Conservation (phyloP, 2,888 invertebrate species). For the Lycaena phlaeas region DNA sequence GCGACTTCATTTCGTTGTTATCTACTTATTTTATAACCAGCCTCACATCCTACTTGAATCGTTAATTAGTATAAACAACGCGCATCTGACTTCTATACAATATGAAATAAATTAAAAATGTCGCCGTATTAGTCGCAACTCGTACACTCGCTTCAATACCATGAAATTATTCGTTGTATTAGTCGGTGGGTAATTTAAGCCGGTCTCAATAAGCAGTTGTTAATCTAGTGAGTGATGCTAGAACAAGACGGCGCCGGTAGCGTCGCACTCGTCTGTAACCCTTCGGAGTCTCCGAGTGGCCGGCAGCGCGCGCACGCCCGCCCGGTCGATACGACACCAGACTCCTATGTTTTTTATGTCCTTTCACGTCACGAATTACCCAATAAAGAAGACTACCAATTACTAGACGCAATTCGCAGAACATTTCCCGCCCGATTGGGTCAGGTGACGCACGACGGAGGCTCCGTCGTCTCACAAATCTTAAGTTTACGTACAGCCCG, state of each 20-base stretch:
- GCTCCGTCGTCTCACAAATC: too few relatives aligned
- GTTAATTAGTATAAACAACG: not conserved
- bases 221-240: conserved; percentile 15
- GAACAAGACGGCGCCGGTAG: conserved; percentile 27
- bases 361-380: conserved; percentile 58
- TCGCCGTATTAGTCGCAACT: not conserved
- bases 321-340: conserved; percentile 67
- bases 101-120: not conserved
- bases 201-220: conserved; percentile 6
- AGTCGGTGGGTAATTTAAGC: not conserved
- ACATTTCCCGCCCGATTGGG: too few relatives aligned
- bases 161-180: not conserved
- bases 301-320: conserved; percentile 50
- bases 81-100: not conserved
- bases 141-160: not conserved
- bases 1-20: not conserved
- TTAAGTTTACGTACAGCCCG: not conserved
- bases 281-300: conserved; percentile 21
- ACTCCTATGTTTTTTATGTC: conserved; percentile 69
- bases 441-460: too few relatives aligned
- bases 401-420: conserved; percentile 37
- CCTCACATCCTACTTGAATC: not conserved
- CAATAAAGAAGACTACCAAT: conserved; percentile 55
- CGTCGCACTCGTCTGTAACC: conserved; percentile 29
- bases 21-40: not conserved